Conservation (phyloP, 2,888 invertebrate species). For the Calliopum simillimum region DNA sequence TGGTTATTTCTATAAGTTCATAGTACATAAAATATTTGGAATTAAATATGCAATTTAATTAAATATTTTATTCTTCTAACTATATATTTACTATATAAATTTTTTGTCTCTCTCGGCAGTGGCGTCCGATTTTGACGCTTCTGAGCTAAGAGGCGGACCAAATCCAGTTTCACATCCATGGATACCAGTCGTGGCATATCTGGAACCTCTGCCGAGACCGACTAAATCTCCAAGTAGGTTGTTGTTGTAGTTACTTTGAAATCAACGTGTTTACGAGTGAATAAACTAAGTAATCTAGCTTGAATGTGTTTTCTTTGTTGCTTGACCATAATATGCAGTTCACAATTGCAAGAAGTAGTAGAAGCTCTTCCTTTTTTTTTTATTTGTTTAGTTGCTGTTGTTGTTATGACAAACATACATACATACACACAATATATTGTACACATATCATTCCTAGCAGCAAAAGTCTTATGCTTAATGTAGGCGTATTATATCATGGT, state of each 20-base stretch:
- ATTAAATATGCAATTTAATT: background rate
- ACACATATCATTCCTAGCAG: no score
- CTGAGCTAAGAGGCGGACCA: conserved; percentile 56
- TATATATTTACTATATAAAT: conserved; percentile 38
- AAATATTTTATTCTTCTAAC: conserved; percentile 29
- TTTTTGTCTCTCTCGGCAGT: conserved; percentile 55
- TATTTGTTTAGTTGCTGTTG: conserved; percentile 18
- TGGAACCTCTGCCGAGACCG: conserved; percentile 67
- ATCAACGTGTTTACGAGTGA: no score
- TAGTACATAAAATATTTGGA: background rate
- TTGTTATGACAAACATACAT: conserved; percentile 26
- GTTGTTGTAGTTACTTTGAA: conserved; percentile 21
- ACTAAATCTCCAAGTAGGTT: conserved; percentile 68
- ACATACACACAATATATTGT: no score
- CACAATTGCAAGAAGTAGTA: background rate
- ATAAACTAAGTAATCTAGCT: no score
- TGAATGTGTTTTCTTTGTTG: no score
- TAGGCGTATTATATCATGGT: no score
- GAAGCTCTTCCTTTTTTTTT: no score
- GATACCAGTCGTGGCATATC: conserved; percentile 66
- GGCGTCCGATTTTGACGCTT: conserved; percentile 60
- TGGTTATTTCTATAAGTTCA: no score
- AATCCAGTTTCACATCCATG: conserved; percentile 58
- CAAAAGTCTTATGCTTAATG: no score
- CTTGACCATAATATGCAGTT: no score